A percentile compares a stretch with the other conserved stretches of the same genome.
phyloP scores from a whole-genome alignment of 2,888 invertebrate genomes.

The Deilephila elpenor region DNA sequence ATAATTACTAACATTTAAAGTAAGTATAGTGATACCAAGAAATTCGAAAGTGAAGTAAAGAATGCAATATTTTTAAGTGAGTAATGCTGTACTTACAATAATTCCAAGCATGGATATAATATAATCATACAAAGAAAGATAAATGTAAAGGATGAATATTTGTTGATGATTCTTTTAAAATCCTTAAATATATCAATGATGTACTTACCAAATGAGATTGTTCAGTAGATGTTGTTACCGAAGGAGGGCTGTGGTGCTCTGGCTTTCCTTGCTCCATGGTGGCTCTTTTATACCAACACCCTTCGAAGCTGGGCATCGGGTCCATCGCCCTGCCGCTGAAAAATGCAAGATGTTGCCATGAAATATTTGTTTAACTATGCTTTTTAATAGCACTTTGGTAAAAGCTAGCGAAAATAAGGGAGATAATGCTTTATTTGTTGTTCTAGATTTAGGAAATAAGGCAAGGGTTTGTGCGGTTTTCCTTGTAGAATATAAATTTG shows the following conservation, averaged over 20 bases:
- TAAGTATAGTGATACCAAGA: too few relatives aligned
- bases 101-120: too few relatives aligned
- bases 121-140: too few relatives aligned
- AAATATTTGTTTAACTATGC: not conserved
- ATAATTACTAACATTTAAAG: too few relatives aligned
- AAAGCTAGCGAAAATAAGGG: too few relatives aligned
- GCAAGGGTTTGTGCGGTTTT: too few relatives aligned
- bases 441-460: too few relatives aligned
- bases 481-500: too few relatives aligned
- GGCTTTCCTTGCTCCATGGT: slow-evolving; percentile 47
- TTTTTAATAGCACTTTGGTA: not conserved
- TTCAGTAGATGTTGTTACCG: slow-evolving; percentile 42
- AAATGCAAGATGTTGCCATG: slow-evolving; percentile 10
- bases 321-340: not conserved
- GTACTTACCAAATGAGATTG: slow-evolving; percentile 40
- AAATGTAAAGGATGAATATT: not conserved
- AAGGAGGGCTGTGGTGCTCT: slow-evolving; percentile 68
- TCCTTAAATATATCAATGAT: not conserved
- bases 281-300: slow-evolving; percentile 65
- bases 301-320: slow-evolving; percentile 26
- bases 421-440: too few relatives aligned
- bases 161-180: not conserved
- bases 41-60: not conserved
- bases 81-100: too few relatives aligned
- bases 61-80: not conserved